A percentile compares a stretch with the other conserved stretches of the same genome.
These are phyloP conservation scores for Pampus argenteus DNA, from an alignment of 2,797 vertebrate genomes.

Conservation along the genomic window DNA sequence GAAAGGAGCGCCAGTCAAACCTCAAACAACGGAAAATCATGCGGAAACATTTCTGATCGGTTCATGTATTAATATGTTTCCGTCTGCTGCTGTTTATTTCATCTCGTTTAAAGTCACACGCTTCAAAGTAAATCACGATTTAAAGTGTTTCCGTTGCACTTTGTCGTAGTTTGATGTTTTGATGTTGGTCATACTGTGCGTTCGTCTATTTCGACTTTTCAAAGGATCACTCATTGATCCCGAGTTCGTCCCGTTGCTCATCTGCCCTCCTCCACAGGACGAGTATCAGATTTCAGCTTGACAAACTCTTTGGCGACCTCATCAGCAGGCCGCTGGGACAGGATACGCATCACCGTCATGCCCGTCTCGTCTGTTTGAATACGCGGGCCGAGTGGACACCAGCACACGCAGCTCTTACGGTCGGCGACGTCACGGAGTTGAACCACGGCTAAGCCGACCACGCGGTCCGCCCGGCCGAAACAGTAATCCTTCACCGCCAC, in stretches of 20 bases:
- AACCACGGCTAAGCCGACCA: constrained; percentile 92
- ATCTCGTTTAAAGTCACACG: too few relatives aligned
- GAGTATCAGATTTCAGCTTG: constrained; percentile 93
- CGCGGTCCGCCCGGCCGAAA: constrained; percentile 94
- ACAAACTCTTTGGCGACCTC: constrained; percentile 97
- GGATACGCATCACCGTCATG: constrained; percentile 92
- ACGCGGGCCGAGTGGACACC: constrained; percentile 92
- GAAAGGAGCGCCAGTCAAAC: too few relatives aligned
- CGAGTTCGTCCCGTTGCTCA: constrained; percentile 69
- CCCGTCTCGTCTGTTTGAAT: constrained; percentile 94
- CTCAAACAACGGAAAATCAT: too few relatives aligned
- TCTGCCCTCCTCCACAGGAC: constrained; percentile 93
- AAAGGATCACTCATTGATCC: neutral
- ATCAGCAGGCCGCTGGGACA: constrained; percentile 93
- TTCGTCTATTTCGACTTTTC: neutral
- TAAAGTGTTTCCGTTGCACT: neutral
- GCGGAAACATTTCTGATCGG: too few relatives aligned
- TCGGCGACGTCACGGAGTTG: constrained; percentile 93
- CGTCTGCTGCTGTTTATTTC: too few relatives aligned
- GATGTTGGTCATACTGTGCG: neutral
- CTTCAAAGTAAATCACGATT: neutral
- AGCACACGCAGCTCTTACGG: constrained; percentile 94
- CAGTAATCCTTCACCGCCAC: constrained; percentile 97
- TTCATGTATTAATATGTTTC: neutral
- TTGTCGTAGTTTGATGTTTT: neutral